phyloP scores from a whole-genome alignment of 1,140 invertebrate species.

The Triops cancriformis region DNA sequence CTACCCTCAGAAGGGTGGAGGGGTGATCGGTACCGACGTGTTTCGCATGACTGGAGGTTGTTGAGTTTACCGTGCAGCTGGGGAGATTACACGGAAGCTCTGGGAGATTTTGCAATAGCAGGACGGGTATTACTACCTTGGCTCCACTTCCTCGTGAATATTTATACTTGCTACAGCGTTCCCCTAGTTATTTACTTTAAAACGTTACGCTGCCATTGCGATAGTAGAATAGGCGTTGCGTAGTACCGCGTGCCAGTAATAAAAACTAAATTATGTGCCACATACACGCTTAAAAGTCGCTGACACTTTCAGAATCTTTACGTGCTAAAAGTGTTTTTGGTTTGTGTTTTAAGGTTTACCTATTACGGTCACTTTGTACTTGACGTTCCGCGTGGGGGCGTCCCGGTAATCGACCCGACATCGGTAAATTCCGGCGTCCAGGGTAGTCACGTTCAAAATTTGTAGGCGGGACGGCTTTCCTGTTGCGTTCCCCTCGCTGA shows the following conservation, averaged over 20 bases:
- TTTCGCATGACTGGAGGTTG: neutral
- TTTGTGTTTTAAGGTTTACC: slow-evolving; percentile 32
- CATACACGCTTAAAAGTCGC: too few species aligned
- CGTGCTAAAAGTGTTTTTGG: too few species aligned
- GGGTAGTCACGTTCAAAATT: slow-evolving; percentile 27
- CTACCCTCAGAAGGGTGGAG: neutral
- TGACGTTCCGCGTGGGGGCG: slow-evolving; percentile 37
- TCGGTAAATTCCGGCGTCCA: slow-evolving; percentile 37
- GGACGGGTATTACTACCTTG: neutral
- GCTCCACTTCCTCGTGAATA: neutral
- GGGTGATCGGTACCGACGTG: neutral
- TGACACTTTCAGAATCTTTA: too few species aligned
- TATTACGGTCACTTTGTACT: slow-evolving; percentile 36
- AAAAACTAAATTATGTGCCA: too few species aligned
- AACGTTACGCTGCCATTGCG: neutral
- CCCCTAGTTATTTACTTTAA: neutral
- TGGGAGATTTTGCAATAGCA: neutral
- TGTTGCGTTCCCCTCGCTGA: slow-evolving; percentile 22
- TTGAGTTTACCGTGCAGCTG: neutral
- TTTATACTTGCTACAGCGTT: neutral
- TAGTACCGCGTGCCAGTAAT: neutral
- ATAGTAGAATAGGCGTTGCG: neutral
- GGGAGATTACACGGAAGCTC: neutral
- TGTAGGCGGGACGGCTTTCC: slow-evolving; percentile 28
- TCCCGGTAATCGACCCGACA: slow-evolving; percentile 40